A percentile compares a stretch with the other conserved stretches of the same genome.
These are phyloP conservation scores for Diorhabda elongata DNA, from an alignment of 1,140 invertebrate species.

Conservation along the genomic window DNA sequence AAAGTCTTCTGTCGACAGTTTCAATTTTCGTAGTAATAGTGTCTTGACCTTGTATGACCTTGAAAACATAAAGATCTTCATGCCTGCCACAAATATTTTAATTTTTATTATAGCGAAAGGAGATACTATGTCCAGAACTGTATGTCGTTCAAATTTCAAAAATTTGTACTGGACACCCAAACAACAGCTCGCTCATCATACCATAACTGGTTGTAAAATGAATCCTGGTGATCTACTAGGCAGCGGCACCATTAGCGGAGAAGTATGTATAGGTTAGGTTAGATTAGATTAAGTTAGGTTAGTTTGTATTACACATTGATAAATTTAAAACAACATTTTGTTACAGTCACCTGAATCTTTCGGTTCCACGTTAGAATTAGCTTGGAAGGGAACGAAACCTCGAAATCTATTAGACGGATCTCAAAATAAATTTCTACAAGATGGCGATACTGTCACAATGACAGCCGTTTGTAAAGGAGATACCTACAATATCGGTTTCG, in stretches of 20 bases:
- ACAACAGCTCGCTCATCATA: slow-evolving; percentile 95
- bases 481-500: slow-evolving; percentile 84
- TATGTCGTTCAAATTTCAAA: slow-evolving; percentile 76
- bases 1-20: no score
- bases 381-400: slow-evolving; percentile 88
- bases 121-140: slow-evolving; percentile 54
- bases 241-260: slow-evolving; percentile 96
- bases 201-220: slow-evolving; percentile 93
- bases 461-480: slow-evolving; percentile 80
- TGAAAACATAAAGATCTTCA: no score
- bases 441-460: slow-evolving; percentile 90
- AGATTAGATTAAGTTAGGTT: no score
- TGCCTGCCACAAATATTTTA: no score
- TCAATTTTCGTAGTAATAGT: no score
- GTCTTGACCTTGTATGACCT: no score
- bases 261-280: slow-evolving; percentile 53
- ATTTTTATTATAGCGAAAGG: slow-evolving; percentile 52
- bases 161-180: slow-evolving; percentile 96
- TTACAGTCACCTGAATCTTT: slow-evolving; percentile 75
- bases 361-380: slow-evolving; percentile 90
- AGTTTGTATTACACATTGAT: no score
- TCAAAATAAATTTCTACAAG: slow-evolving; percentile 86
- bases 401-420: slow-evolving; percentile 72
- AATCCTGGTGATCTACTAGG: slow-evolving; percentile 91
- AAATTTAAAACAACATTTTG: neutral